Base-by-base conservation (phyloP, 2,888 invertebrate species). In the Melanostoma scalare region DNA sequence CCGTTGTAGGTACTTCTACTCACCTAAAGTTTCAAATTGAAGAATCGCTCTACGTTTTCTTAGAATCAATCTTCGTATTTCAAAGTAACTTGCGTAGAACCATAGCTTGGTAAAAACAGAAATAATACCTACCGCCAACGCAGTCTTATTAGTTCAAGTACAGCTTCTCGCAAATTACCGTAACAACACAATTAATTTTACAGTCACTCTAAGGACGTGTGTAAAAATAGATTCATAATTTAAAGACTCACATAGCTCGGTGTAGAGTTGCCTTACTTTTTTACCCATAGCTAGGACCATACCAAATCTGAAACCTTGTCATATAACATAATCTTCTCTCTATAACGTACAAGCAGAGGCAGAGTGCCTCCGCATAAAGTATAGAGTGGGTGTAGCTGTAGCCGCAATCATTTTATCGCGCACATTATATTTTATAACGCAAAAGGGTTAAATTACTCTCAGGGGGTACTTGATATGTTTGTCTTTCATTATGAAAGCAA, bases 361-460 rank as follows among this genome's bases (percentile, higher is more conserved):
- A 38, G n/a, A 1, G n/a, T 35, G 8, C 3, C 44, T 46, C 3
- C 3, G n/a, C 10, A 46, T 10, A 46, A 10, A 10, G 44, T 10
- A 46, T n/a, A 10, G 10, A 58, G 52, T 20, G 48, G 46, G 50
- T 33, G 52, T 20, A 33, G 67, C 75, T 56, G 56, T 68, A 63
- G 74, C 74, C 53, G 69, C 69, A 80, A 80, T 82, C 68, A 77
- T 67, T 82, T 79, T 79, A 79, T 79, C 79, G 79, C 68, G 68
- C 74, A 48, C 20, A 44, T 46, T 48, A 61, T 69, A 68, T 69
- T 68, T 74, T 61, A 68, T 58, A 69, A 77, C 56, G 36, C 72
- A 77, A 77, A 82, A 73, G 82, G 77, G 82, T 82, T 77, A 68
- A 82, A 82, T 82, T 82, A 77, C 77, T 77, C 77, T 76, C 77